A percentile compares a stretch with the other conserved stretches of the same genome.
These are phyloP conservation scores for Gymnarchus niloticus DNA, from an alignment of 2,113 vertebrate genomes.

Conservation along the genomic window DNA sequence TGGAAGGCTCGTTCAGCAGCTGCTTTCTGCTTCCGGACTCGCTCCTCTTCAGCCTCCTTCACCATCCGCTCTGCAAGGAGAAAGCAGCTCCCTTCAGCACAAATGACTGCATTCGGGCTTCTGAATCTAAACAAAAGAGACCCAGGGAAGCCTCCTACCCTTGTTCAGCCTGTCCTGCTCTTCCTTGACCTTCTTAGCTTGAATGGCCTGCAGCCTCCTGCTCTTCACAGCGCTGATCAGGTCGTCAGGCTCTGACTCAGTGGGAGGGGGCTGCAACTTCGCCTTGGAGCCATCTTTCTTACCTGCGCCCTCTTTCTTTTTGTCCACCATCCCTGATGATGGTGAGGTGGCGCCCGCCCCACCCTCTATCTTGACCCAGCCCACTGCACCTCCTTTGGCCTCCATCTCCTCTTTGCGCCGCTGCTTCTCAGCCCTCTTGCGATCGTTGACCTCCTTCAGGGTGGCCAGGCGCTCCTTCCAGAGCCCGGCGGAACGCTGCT, in stretches of 20 bases:
- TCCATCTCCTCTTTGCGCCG: constrained; percentile 80
- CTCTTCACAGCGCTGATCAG: constrained; percentile 94
- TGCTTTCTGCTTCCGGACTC: constrained; percentile 78
- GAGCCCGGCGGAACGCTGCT: constrained; percentile 79
- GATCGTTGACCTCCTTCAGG: constrained; percentile 89
- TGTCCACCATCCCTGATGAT: background rate
- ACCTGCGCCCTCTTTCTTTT: constrained; percentile 34
- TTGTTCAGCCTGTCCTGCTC: constrained; percentile 82
- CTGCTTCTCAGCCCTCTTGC: constrained; percentile 83
- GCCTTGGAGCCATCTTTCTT: constrained; percentile 40
- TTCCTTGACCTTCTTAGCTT: constrained; percentile 90
- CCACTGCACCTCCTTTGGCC: constrained; percentile 66
- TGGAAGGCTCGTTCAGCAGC: constrained; percentile 84
- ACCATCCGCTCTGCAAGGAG: constrained; percentile 76
- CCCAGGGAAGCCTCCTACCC: constrained; percentile 64
- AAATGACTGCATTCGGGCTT: background rate
- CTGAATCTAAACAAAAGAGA: background rate
- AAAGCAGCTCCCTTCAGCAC: too few relatives aligned
- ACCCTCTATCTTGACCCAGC: constrained; percentile 38
- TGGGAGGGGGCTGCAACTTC: constrained; percentile 45
- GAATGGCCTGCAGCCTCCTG: constrained; percentile 79
- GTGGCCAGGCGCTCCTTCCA: constrained; percentile 91
- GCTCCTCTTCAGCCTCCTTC: constrained; percentile 89
- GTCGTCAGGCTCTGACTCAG: constrained; percentile 69
- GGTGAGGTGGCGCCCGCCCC: background rate